Evolutionary conservation across 2,888 invertebrate species (phyloP).

Genomic region (Thereva unica): DNA sequence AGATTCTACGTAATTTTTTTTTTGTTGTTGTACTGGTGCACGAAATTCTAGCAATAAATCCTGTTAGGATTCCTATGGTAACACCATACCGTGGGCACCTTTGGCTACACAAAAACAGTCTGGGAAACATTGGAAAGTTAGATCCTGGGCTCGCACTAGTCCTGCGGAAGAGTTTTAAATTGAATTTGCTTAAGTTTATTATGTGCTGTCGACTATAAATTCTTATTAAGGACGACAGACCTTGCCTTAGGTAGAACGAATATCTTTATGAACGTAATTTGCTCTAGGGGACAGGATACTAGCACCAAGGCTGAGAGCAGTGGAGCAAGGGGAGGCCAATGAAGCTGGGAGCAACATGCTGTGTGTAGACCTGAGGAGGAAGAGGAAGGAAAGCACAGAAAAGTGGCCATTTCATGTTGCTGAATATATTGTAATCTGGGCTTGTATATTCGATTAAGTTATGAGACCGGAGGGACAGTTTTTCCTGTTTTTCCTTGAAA

Average conservation of each 20-base stretch:
- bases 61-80: neutral
- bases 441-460: neutral
- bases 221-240: conserved; percentile 18
- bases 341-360: no score
- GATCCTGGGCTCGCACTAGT: neutral
- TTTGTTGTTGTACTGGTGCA: no score
- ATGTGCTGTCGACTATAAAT: conserved; percentile 31
- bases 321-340: no score
- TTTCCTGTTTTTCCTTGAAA: neutral
- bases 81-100: neutral
- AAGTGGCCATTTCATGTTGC: neutral
- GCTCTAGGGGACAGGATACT: neutral
- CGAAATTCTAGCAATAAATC: no score
- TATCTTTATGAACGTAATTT: conserved; percentile 15
- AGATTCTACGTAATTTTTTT: no score
- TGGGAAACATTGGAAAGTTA: neutral
- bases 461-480: neutral
- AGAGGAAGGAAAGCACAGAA: no score
- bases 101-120: neutral
- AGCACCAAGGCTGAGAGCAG: neutral
- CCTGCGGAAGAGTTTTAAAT: conserved; percentile 23
- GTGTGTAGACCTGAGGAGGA: no score
- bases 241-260: conserved; percentile 6
- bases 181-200: conserved; percentile 34
- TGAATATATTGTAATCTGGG: neutral